These are phyloP conservation scores for Lota lota DNA, from an alignment of 2,113 vertebrate species.

Conservation along the genomic window DNA sequence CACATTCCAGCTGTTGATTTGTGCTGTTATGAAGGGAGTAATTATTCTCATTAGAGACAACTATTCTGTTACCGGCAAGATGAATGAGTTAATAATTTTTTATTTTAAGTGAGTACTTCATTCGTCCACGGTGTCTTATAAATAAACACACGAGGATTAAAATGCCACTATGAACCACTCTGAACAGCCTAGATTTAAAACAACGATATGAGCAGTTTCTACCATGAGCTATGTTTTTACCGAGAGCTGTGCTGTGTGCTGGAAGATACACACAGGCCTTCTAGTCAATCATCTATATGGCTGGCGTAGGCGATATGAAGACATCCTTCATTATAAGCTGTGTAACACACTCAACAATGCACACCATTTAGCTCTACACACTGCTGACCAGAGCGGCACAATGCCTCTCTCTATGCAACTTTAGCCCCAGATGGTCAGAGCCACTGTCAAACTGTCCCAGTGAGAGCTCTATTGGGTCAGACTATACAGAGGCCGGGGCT, in stretches of 20 bases:
- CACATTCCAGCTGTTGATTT: no score
- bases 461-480: neutral
- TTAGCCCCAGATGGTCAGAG: conserved; percentile 27
- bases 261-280: conserved; percentile 26
- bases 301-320: conserved; percentile 32
- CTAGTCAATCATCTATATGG: conserved; percentile 37
- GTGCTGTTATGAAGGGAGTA: no score
- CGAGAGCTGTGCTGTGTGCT: conserved; percentile 14
- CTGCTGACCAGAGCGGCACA: conserved; percentile 37
- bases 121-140: no score
- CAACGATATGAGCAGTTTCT: no score
- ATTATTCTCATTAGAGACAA: no score
- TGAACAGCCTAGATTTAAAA: no score
- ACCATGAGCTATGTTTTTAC: no score
- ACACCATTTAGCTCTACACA: conserved; percentile 43
- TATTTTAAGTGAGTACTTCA: no score
- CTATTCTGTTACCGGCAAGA: no score
- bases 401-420: conserved; percentile 42
- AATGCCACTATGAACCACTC: no score
- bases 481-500: conserved; percentile 12
- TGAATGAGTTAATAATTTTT: no score
- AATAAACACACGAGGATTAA: no score
- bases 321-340: conserved; percentile 38
- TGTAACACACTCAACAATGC: conserved; percentile 49
- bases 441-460: neutral